Evolutionary conservation across 2,113 vertebrate species (phyloP).

Genomic region (Aviceda subcristata): DNA sequence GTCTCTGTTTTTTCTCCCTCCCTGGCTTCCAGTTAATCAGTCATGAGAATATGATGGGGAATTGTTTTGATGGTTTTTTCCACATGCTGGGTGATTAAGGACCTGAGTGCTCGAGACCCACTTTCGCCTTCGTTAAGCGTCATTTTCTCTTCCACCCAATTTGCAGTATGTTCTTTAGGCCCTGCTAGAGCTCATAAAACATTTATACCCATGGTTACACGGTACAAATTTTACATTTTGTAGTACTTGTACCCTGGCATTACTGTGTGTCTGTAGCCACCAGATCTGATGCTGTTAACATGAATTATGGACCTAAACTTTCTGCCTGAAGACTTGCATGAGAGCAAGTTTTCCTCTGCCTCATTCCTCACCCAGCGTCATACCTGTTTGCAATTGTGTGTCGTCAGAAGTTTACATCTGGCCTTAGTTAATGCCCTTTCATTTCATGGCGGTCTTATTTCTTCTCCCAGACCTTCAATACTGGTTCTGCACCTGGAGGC

Average conservation of each 20-base stretch:
- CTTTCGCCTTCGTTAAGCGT: neutral
- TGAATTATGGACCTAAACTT: neutral
- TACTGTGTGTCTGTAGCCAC: neutral
- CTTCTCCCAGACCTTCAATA: neutral
- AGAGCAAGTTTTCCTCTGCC: neutral
- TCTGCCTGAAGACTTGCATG: neutral
- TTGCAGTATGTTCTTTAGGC: neutral
- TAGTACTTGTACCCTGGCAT: neutral
- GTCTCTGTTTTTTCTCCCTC: neutral
- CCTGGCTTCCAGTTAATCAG: neutral
- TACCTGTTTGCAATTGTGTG: neutral
- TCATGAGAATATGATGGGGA: neutral
- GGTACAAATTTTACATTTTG: neutral
- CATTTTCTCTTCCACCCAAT: slow-evolving; percentile 17
- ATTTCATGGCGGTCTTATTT: neutral
- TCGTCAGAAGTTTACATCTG: neutral
- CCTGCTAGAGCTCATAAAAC: slow-evolving; percentile 18
- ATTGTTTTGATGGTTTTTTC: neutral
- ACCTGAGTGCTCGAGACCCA: slow-evolving; percentile 17
- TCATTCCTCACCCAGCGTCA: neutral
- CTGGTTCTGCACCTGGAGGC: neutral
- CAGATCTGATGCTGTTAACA: neutral
- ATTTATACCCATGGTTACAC: neutral
- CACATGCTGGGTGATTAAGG: slow-evolving; percentile 1
- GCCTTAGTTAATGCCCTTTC: neutral